Evolutionary conservation across 2,888 invertebrate species (phyloP), one percentile per base, ranked within the genome.

Genomic region (Branchellion lobata): DNA sequence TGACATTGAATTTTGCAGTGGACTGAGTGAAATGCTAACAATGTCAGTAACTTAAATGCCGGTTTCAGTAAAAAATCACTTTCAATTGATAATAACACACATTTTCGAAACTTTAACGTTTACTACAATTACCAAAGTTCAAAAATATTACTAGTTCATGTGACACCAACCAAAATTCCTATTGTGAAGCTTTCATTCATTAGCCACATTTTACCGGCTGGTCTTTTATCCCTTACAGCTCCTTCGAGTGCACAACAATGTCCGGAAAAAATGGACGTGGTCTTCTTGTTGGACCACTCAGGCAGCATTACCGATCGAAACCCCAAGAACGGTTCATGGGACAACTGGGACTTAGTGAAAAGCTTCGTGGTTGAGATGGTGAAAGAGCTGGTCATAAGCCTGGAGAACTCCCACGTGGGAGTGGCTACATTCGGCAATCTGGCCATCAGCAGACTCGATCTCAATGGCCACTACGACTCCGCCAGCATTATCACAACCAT

Each of bases 241-340:
- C n/a, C 27, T 29, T 5, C n/a, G 21, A 72, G 21, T n/a, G 68
- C 24, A 3, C 78, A 71, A 53, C 51, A 51, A 18, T 82, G 82
- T 51, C 69, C 33, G 51, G 47, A 34, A n/a, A 71, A 74, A 47
- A 80, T 71, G 11, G 82, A 82, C 76, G 47, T 82, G 14, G 74
- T 80, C 21, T 82, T 82, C 76, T 79, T 82, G 24, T 57, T 82
- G 29, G 82, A 82, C 80, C 76, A 80, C 29, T 82, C 82, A n/a
- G 82, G 82, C 14, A 80, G 80, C 75, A 82, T 82, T 36, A 31
- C 68, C 0, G 81, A 81, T 78, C 72, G 34, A 11, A 81, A 82
- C 57, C 81, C 81, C 0, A 24, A n/a, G 0, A 80, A 81, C 36
- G 79, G 78, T n/a, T 72, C 80, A 57, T 82, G 81, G 75, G 81